Percentiles rank a stretch among this genome's conserved stretches.
Evolutionary conservation across 2,888 invertebrate genomes (phyloP).

Genomic region (Pimpla rufipes): DNA sequence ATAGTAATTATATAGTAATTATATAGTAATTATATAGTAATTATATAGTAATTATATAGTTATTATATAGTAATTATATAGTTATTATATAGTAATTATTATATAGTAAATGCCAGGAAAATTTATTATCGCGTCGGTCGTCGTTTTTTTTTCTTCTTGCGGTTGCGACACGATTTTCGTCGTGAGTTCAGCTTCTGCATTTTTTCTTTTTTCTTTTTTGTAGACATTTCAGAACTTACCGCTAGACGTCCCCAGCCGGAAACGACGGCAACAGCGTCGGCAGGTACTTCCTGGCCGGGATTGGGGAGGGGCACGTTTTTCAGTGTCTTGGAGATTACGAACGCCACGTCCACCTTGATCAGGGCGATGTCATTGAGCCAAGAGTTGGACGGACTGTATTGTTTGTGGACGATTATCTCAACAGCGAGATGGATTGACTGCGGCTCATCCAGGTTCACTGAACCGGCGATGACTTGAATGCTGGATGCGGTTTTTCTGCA

Average conservation of each 20-base stretch:
- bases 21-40: no score
- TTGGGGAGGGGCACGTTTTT: constrained; percentile 85
- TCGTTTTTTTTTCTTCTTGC: no score
- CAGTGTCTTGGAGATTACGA: constrained; percentile 84
- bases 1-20: no score
- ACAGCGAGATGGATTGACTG: constrained; percentile 46
- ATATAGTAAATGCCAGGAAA: no score
- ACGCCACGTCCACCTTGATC: constrained; percentile 74
- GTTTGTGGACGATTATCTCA: constrained; percentile 71
- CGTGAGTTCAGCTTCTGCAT: no score
- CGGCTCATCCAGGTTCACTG: constrained; percentile 64
- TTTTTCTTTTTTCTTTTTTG: no score
- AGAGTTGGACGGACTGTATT: constrained; percentile 67
- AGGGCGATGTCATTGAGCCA: constrained; percentile 79
- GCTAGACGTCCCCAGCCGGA: constrained; percentile 81
- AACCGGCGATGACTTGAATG: constrained; percentile 71
- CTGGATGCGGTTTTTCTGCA: not conserved
- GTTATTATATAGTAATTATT: no score
- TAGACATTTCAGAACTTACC: constrained; percentile 68
- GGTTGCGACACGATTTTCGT: no score
- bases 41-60: no score
- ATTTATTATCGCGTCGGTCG: no score
- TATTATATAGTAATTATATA: no score
- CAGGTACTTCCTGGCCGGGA: constrained; percentile 68
- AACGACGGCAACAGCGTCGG: constrained; percentile 73